These are phyloP conservation scores for Cyanistes caeruleus DNA, from an alignment of 2,113 vertebrate genomes.

Conservation along the genomic window DNA sequence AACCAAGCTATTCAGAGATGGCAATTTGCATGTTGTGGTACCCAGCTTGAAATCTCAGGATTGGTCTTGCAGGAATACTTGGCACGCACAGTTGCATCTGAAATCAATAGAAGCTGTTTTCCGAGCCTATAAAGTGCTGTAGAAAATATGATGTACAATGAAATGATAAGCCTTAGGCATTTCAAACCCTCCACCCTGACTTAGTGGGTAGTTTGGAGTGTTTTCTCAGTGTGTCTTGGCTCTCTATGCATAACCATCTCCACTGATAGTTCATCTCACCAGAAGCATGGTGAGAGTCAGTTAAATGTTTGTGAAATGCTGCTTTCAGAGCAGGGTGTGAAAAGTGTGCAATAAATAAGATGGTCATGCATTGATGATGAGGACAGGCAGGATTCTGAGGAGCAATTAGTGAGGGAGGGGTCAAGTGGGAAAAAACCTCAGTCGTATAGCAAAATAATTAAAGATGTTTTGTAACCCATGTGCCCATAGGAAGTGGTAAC, in stretches of 20 bases:
- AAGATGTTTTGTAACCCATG: background rate
- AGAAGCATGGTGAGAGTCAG: background rate
- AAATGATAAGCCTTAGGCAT: constrained; percentile 11
- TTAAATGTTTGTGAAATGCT: background rate
- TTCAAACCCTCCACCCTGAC: background rate
- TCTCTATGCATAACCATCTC: background rate
- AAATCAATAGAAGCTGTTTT: constrained; percentile 50
- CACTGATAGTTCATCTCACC: background rate
- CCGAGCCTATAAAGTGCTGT: background rate
- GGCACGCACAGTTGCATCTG: background rate
- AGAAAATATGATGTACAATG: constrained; percentile 24
- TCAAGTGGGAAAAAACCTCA: background rate
- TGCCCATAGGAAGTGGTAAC: background rate
- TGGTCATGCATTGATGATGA: background rate
- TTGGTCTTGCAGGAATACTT: background rate
- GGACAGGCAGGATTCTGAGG: background rate
- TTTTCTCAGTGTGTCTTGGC: background rate
- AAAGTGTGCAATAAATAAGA: background rate
- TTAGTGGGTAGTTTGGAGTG: background rate
- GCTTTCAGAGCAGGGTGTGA: constrained; percentile 1
- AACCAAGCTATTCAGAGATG: background rate
- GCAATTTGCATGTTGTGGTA: background rate
- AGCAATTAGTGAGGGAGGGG: constrained; percentile 19
- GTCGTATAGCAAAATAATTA: background rate
- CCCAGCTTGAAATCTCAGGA: background rate